Evolutionary conservation across 2,797 vertebrate species (phyloP).

Genomic region (Chanos chanos): DNA sequence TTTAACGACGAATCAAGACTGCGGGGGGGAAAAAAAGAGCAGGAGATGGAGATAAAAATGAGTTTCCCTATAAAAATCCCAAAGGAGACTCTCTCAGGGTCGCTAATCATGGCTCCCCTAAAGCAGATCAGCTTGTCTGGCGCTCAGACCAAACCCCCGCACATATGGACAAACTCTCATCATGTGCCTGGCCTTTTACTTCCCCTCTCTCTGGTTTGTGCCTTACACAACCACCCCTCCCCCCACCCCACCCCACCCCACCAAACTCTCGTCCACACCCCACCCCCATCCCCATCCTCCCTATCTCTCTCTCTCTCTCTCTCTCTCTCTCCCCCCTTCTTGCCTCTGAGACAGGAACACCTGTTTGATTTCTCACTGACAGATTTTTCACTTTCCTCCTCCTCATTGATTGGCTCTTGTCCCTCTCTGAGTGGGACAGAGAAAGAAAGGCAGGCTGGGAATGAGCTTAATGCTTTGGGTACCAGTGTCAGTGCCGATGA

Average conservation of each 20-base stretch:
- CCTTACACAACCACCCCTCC: conserved; percentile 8
- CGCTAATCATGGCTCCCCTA: no score
- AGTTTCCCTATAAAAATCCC: conserved; percentile 60
- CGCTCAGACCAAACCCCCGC: conserved; percentile 54
- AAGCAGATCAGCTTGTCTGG: conserved; percentile 51
- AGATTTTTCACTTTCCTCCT: conserved; percentile 37
- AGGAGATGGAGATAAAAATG: conserved; percentile 41
- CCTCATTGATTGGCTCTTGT: conserved; percentile 12
- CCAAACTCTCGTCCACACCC: no score
- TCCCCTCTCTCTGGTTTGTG: no score
- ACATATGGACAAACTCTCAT: conserved; percentile 73
- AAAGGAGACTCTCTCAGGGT: conserved; percentile 60
- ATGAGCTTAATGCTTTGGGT: no score
- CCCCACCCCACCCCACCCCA: not conserved
- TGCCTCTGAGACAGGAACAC: conserved; percentile 49
- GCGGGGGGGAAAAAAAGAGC: conserved; percentile 40
- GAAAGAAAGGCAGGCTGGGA: conserved; percentile 10
- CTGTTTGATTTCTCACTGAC: conserved; percentile 74
- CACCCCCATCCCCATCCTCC: no score
- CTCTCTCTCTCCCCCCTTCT: not conserved
- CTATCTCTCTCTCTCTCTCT: not conserved
- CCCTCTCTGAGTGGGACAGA: conserved; percentile 12
- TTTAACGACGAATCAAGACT: conserved; percentile 9
- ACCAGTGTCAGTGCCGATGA: no score
- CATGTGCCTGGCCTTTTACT: conserved; percentile 70